A percentile compares a stretch with the other conserved stretches of the same genome.
Conservation (phyloP, 2,113 vertebrate species). For the Verasper variegatus region DNA sequence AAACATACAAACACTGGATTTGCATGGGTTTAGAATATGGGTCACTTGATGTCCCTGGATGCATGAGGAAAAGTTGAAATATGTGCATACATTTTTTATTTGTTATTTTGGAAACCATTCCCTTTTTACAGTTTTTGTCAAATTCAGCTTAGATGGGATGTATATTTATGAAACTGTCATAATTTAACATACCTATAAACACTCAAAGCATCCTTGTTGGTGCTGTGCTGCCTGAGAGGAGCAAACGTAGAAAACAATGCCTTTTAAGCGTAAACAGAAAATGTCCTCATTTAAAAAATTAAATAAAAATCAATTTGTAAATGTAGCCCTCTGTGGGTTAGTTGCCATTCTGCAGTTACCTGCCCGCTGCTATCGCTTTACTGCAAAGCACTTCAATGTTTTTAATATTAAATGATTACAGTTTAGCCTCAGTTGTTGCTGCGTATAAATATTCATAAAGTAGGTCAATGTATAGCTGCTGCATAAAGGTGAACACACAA, state of each 20-base stretch:
- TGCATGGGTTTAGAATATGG: constrained; percentile 8
- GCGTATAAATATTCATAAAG: constrained; percentile 34
- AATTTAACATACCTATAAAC: no score
- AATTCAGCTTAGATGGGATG: no score
- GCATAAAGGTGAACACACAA: constrained; percentile 28
- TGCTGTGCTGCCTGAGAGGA: background rate
- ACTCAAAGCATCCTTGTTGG: background rate
- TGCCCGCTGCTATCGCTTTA: background rate
- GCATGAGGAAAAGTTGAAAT: background rate
- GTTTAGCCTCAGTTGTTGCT: constrained; percentile 7
- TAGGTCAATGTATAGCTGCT: constrained; percentile 15
- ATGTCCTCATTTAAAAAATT: background rate
- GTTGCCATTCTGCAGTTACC: background rate
- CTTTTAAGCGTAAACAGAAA: constrained; percentile 13
- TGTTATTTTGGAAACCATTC: background rate
- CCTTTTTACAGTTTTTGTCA: background rate
- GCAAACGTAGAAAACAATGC: background rate
- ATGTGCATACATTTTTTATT: background rate
- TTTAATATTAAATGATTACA: constrained; percentile 9
- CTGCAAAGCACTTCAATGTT: constrained; percentile 25
- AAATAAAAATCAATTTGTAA: background rate
- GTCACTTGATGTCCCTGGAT: constrained; percentile 17
- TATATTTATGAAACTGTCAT: no score
- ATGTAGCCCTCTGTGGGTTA: background rate
- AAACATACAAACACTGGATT: background rate